Evolutionary conservation across 1,140 invertebrate genomes (phyloP).

Genomic region (Anastatus disparis): DNA sequence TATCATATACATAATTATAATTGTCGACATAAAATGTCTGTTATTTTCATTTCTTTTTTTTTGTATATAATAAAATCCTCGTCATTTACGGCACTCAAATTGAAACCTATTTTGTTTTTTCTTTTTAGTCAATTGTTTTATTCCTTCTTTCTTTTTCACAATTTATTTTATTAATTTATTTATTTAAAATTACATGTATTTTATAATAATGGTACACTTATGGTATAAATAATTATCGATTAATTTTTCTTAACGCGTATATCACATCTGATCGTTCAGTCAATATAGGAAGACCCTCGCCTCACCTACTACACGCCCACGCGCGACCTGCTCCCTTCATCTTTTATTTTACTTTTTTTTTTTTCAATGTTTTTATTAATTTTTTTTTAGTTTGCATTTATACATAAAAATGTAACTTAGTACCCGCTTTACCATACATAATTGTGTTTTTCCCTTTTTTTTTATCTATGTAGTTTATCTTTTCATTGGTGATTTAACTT

Average conservation of each 20-base stretch:
- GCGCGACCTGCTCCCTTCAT: conserved; percentile 48
- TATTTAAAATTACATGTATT: conserved; percentile 29
- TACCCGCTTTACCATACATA: conserved; percentile 9
- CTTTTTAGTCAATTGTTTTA: conserved; percentile 54
- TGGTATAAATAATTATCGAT: conserved; percentile 40
- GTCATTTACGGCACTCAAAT: conserved; percentile 45
- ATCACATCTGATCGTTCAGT: conserved; percentile 69
- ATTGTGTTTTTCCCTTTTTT: neutral
- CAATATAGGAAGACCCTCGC: conserved; percentile 68
- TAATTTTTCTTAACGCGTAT: conserved; percentile 63
- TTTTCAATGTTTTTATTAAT: conserved; percentile 2
- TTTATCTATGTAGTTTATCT: too few relatives aligned
- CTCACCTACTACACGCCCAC: conserved; percentile 54
- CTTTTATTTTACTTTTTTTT: conserved; percentile 14
- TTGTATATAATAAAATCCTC: conserved; percentile 54
- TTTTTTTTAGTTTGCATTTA: conserved; percentile 42
- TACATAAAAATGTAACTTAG: conserved; percentile 31
- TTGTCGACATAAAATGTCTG: too few relatives aligned
- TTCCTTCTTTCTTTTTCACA: conserved; percentile 45
- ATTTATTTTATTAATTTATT: neutral
- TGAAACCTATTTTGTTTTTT: conserved; percentile 44
- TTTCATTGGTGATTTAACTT: too few relatives aligned
- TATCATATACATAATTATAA: conserved; percentile 37
- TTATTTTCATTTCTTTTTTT: conserved; percentile 57
- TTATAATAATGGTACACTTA: conserved; percentile 34